A percentile compares a stretch with the other conserved stretches of the same genome.
These are phyloP conservation scores for Microcebus lehilahytsara DNA, from an alignment of 2,113 vertebrate species.

Conservation along the genomic window DNA sequence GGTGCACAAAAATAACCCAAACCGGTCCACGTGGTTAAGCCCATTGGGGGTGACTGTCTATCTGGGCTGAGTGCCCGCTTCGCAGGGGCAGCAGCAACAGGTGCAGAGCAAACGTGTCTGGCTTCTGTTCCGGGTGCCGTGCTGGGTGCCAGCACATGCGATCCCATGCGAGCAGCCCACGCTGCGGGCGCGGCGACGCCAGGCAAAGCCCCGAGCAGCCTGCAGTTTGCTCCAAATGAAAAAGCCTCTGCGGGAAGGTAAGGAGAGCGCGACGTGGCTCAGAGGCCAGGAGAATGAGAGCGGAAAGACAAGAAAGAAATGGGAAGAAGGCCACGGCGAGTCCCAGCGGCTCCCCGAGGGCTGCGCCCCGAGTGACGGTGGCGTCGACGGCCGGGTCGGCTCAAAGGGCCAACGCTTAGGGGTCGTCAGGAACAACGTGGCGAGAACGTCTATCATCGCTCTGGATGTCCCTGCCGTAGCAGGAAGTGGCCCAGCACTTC, in stretches of 20 bases:
- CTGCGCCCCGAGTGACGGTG: not conserved
- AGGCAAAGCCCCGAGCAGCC: rapidly evolving
- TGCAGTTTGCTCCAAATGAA: not conserved
- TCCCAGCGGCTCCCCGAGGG: not conserved
- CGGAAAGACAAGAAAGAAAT: not conserved
- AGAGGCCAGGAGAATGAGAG: not conserved
- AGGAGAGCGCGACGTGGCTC: not conserved
- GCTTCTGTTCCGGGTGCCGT: not conserved
- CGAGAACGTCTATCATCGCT: not conserved
- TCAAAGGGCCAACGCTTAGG: not conserved
- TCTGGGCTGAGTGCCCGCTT: not conserved
- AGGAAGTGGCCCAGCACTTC: not conserved
- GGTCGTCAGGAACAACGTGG: not conserved
- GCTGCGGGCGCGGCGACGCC: not conserved
- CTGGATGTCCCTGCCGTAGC: not conserved
- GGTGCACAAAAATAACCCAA: not conserved
- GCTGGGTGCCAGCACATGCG: not conserved
- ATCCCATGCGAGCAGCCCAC: not conserved
- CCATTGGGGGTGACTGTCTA: not conserved
- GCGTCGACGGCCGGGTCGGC: not conserved
- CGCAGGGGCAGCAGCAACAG: not conserved
- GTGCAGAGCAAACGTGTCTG: not conserved
- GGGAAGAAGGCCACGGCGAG: not conserved
- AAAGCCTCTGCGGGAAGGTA: not conserved
- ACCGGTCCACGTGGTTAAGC: not conserved